Percentiles rank a stretch among this genome's conserved stretches.
Evolutionary conservation across 1,140 invertebrate species (phyloP).

Genomic region (Bombus fervidus): DNA sequence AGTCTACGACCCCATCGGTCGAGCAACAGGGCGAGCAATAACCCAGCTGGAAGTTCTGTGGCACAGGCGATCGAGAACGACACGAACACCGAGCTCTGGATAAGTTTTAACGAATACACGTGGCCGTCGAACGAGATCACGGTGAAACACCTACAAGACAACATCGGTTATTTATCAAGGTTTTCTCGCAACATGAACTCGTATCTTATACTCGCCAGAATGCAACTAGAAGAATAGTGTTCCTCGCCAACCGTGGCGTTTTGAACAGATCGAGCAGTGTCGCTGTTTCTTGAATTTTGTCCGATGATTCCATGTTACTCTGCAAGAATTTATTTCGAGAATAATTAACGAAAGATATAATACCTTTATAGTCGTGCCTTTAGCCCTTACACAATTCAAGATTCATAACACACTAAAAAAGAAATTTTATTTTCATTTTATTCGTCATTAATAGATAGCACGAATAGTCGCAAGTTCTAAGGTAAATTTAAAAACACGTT

Average conservation of each 20-base stretch:
- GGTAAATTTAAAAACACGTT: neutral
- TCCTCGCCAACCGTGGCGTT: conserved; percentile 83
- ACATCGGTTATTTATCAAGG: neutral
- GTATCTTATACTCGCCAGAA: conserved; percentile 78
- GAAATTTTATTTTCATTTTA: neutral
- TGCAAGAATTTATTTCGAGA: conserved; percentile 46
- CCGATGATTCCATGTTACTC: conserved; percentile 70
- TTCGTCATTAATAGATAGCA: neutral
- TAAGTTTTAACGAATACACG: conserved; percentile 85
- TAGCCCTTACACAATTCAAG: no score
- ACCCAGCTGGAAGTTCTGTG: conserved; percentile 88
- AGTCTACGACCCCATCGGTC: conserved; percentile 86
- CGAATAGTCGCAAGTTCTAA: neutral
- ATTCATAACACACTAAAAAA: neutral
- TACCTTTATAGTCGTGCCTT: no score
- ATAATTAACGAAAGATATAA: neutral
- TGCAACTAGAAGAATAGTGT: conserved; percentile 83
- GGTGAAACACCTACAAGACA: conserved; percentile 84
- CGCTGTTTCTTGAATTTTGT: conserved; percentile 75
- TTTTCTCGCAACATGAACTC: neutral
- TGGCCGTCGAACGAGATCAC: conserved; percentile 87
- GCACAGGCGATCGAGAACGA: conserved; percentile 87
- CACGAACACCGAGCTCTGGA: conserved; percentile 87
- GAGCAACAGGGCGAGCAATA: conserved; percentile 85
- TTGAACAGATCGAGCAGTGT: conserved; percentile 84